A percentile compares a stretch with the other conserved stretches of the same genome.
phyloP scores from a whole-genome alignment of 2,888 invertebrate species.

The Brachyptera putata region DNA sequence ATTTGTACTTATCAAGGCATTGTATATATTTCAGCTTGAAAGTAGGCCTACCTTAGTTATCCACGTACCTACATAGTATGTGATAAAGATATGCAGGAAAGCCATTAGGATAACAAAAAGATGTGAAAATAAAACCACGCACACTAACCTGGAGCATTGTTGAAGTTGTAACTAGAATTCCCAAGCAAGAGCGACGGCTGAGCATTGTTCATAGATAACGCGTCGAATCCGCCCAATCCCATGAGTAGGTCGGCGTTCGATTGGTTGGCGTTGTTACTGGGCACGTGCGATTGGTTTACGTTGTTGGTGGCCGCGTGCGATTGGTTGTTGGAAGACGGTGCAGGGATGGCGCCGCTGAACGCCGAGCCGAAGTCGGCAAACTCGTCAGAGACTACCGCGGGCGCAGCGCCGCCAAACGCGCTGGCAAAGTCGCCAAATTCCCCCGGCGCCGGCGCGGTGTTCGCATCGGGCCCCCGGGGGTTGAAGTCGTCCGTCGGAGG shows the following conservation, averaged over 20 bases:
- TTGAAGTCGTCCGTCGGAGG: slow-evolving; percentile 41
- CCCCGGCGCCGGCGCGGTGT: slow-evolving; percentile 40
- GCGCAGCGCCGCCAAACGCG: slow-evolving; percentile 54
- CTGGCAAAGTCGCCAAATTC: slow-evolving; percentile 78
- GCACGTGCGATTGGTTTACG: neutral
- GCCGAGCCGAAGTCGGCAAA: slow-evolving; percentile 81
- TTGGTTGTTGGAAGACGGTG: neutral
- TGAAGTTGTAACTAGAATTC: slow-evolving; percentile 18
- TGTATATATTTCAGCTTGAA: no score
- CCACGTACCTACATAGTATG: no score
- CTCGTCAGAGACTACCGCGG: slow-evolving; percentile 49
- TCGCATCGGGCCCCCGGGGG: slow-evolving; percentile 41
- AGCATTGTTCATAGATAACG: slow-evolving; percentile 6
- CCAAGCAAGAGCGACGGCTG: neutral
- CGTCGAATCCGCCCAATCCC: slow-evolving; percentile 31
- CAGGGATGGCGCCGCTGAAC: slow-evolving; percentile 40
- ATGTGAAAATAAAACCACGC: no score
- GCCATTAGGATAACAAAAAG: no score
- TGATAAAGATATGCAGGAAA: no score
- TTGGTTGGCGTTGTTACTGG: slow-evolving; percentile 19
- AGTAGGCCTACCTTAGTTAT: no score
- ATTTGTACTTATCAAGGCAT: no score
- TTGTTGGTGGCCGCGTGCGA: neutral
- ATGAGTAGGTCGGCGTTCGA: slow-evolving; percentile 37
- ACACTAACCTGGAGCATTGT: slow-evolving; percentile 25